Percentiles rank a stretch among this genome's conserved stretches.
These are phyloP conservation scores for Rhagoletis zephyria DNA, from an alignment of 1,140 invertebrate species.

Conservation along the genomic window DNA sequence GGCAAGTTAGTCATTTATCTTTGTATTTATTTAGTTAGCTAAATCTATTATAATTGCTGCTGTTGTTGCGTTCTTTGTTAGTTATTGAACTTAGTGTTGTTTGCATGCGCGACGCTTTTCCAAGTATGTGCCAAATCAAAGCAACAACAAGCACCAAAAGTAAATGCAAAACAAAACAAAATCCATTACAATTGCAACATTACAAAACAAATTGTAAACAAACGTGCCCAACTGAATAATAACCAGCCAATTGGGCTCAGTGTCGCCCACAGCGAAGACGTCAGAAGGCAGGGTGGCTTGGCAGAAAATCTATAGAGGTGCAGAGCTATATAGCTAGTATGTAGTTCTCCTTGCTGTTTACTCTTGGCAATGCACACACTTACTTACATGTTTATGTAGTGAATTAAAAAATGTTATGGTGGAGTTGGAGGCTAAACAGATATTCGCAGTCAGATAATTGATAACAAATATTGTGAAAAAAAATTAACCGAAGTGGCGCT, in stretches of 20 bases:
- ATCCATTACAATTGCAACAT: not conserved
- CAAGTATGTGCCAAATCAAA: not conserved
- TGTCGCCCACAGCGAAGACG: not conserved
- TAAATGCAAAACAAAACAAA: not conserved
- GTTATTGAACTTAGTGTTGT: not conserved
- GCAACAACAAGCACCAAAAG: slow-evolving; percentile 8
- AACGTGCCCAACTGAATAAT: slow-evolving; percentile 27
- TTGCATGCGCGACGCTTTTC: not conserved
- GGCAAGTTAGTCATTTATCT: not conserved
- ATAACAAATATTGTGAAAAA: too few relatives aligned
- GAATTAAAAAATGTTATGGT: too few relatives aligned
- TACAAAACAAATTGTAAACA: slow-evolving; percentile 32
- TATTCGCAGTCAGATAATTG: too few relatives aligned
- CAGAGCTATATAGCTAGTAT: too few relatives aligned
- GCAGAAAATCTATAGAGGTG: too few relatives aligned
- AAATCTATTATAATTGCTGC: not conserved
- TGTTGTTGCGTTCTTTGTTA: not conserved
- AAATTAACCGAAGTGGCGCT: too few relatives aligned
- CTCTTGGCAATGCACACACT: too few relatives aligned
- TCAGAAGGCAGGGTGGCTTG: not conserved
- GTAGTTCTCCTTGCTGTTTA: too few relatives aligned
- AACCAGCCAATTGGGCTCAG: not conserved
- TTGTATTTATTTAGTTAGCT: too few relatives aligned
- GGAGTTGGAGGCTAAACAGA: too few relatives aligned
- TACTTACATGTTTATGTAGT: too few relatives aligned